A percentile compares a stretch with the other conserved stretches of the same genome.
Evolutionary conservation across 2,113 vertebrate species (phyloP).

Genomic region (human): GRCh38 chr7:76197001-76197500

Average conservation of each 20-base stretch:
- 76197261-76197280: no score
- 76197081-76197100: conserved; percentile 7
- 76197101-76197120: background rate
- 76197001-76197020: background rate
- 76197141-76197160: background rate
- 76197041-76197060: background rate
- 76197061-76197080: background rate
- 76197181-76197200: background rate
- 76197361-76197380: no score
- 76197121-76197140: background rate
- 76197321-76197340: no score
- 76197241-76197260: background rate
- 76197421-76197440: no score
- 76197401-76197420: no score
- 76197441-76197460: no score
- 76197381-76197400: no score
- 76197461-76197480: no score
- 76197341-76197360: no score
- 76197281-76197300: no score
- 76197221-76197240: background rate
- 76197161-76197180: background rate
- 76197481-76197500: no score
- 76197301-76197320: no score
- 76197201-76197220: background rate
- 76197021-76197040: background rate